Evolutionary conservation across 2,888 invertebrate species (phyloP), one percentile per base, ranked within the genome.

Genomic region (Athalia circularis): DNA sequence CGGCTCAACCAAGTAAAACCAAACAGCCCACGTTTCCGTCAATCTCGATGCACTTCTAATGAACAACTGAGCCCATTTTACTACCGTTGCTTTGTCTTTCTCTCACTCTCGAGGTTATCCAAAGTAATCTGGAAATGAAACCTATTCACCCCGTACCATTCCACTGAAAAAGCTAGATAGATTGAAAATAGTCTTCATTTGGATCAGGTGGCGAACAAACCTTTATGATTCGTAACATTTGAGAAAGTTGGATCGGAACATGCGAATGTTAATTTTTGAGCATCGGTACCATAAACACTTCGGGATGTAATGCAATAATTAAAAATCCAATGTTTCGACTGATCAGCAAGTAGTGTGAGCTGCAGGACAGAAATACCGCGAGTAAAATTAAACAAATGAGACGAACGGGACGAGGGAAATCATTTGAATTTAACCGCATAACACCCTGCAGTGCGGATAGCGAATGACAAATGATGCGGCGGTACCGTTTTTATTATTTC

Each of bases 381-480:
- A 57, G 72, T 13, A 59, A 72, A 72, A 72, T 72, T 57, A 52
- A 72, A 11, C 59, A 59, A 29, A 47, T 45, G 72, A 47, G 57
- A 72, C 52, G 72, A 8, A 59, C 72, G 59, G 57, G 59, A 47
- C 72, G 59, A 59, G 72, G 29, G 29, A 29, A 72, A 72, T 57
- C 72, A 72, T 72, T 72, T 72, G 72, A 57, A 57, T 59, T 72
- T 47, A 72, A 72, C 72, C 72, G 45, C 72, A n/a, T n/a, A 11
- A n/a, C 54, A 54, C 54, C n/a, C 9, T 8, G 9, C 54, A 54
- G n/a, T 72, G 47, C 29, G 57, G 47, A 6, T 72, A 45, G 59
- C 72, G 57, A 72, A 72, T 72, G 72, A 72, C 59, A 72, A 72
- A 72, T 72, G 72, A 72, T 72, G 47, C 72, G 59, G 59, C 47